Evolutionary conservation across 2,797 vertebrate genomes (phyloP).

Genomic region (Poeciliopsis paucimaculata): DNA sequence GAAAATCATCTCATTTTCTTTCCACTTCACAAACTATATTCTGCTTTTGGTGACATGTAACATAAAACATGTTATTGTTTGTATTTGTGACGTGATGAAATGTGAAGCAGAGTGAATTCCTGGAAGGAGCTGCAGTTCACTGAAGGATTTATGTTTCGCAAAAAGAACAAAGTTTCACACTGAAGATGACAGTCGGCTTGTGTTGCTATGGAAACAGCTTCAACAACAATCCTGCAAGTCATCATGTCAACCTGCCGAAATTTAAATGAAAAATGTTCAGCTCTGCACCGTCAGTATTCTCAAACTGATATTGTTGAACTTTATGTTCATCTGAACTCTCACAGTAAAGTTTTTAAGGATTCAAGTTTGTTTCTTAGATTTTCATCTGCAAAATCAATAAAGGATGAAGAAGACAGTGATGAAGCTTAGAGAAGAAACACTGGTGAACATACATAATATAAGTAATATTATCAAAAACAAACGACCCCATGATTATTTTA

Average conservation of each 20-base stretch:
- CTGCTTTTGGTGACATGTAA: not conserved
- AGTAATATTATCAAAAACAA: not conserved
- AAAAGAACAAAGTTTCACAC: not conserved
- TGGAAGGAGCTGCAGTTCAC: not conserved
- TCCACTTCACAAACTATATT: not conserved
- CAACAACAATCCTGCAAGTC: not conserved
- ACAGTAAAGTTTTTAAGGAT: not conserved
- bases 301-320: not conserved
- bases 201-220: not conserved
- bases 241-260: not conserved
- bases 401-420: too few relatives aligned
- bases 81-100: not conserved
- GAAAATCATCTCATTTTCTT: not conserved
- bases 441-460: not conserved
- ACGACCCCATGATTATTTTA: not conserved
- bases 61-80: not conserved
- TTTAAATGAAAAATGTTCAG: not conserved
- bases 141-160: not conserved
- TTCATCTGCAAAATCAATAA: not conserved
- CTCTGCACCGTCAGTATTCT: not conserved
- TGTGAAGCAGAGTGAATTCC: not conserved
- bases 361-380: not conserved
- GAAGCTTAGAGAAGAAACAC: not conserved
- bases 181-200: not conserved
- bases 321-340: not conserved